Base-by-base conservation (phyloP, 1,140 invertebrate genomes). In the Neodiprion fabricii region DNA sequence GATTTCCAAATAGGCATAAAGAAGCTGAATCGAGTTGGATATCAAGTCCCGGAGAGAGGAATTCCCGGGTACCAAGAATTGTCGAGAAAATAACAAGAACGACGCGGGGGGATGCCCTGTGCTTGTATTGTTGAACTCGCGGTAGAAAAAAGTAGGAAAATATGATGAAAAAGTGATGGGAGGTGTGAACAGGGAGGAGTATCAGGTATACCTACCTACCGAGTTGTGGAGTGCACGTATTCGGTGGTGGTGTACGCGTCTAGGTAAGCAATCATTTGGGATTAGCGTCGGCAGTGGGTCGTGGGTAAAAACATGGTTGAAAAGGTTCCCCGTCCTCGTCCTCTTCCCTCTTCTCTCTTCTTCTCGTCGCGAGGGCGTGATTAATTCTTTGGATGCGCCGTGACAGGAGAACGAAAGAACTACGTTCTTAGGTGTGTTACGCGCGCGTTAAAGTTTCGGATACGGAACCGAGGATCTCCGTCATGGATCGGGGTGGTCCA, bases 271-370 rank as follows among this genome's bases (percentile, higher is more conserved):
- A 71, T 71, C 70, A 50, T 71, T 71, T 48, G 48, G 70, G 70
- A 71, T 71, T 71, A 71, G 70, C 70, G 40, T 71, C 70, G 70
- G 70, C 70, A 49, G 21, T 48, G 21, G 48, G 17, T 49, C 53
- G 53, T 12, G 40, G 40, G 9, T 71, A 71, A 71, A 71, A 71
- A 71, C 21, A 71, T 71, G 70, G 70, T 48, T 71, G 70, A 71
- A 71, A 71, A 50, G 70, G 14, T 48, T 14, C 23, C 70, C n/a
- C 48, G 10, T 40, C n/a, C 23, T 70, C 12, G 14, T 70, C 40
- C 14, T 71, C 40, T 21, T 53, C 50, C 14, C 10, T 47, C 48
- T 10, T 28, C 14, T 28, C 14, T 28, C 14, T 40, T 70, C 12
- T 14, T n/a, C 40, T 14, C 48, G 10, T 47, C 7, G 40, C 21